These are phyloP conservation scores for Thymelicus lineola DNA, from an alignment of 2,888 invertebrate genomes.

Conservation along the genomic window DNA sequence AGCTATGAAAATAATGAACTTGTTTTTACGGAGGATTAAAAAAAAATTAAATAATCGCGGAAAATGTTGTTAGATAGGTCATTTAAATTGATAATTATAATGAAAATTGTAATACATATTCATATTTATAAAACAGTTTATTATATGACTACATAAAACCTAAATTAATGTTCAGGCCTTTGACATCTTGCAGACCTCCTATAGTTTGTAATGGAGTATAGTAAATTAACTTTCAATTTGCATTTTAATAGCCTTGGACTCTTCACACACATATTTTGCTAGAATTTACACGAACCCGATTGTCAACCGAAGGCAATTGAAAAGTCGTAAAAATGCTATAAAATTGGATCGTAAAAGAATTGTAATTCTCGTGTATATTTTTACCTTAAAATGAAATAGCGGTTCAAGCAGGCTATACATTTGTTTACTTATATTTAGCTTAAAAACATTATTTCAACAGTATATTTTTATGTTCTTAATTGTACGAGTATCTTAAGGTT, in stretches of 20 bases:
- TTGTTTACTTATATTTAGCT: conserved; percentile 17
- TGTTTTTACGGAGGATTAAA: too few relatives aligned
- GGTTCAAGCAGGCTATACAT: conserved; percentile 50
- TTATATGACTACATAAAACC: not conserved
- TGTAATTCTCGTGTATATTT: conserved; percentile 68
- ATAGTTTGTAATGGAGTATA: conserved; percentile 49
- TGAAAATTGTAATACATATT: too few relatives aligned
- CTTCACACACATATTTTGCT: conserved; percentile 73
- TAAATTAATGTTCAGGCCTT: conserved; percentile 25
- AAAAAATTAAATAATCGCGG: too few relatives aligned
- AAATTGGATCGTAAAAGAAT: conserved; percentile 78
- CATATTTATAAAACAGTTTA: not conserved
- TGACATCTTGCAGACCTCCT: conserved; percentile 43
- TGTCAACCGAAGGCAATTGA: conserved; percentile 78
- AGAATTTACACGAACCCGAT: conserved; percentile 76
- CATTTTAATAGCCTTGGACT: conserved; percentile 72
- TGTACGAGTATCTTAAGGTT: too few relatives aligned
- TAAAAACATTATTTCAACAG: not conserved
- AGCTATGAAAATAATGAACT: not conserved
- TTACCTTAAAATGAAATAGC: conserved; percentile 56
- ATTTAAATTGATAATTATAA: too few relatives aligned
- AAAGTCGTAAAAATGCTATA: conserved; percentile 79
- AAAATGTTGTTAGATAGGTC: too few relatives aligned
- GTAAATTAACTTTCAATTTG: conserved; percentile 67
- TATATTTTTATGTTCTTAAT: too few relatives aligned